Base-by-base conservation (phyloP, 2,888 invertebrate species). In the Parochlus steinenii region DNA sequence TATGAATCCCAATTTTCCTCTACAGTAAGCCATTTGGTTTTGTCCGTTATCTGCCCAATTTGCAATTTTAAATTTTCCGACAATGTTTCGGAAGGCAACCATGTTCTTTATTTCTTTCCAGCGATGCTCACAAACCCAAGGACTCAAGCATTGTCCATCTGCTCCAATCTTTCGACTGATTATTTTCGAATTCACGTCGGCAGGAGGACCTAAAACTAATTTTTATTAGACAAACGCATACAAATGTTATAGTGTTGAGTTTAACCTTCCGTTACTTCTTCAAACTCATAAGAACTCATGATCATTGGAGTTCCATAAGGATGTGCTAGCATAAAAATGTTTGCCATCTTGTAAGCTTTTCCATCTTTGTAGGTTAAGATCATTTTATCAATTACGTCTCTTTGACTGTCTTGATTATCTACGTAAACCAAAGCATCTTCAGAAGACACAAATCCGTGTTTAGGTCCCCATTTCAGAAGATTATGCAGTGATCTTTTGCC, bases 351-450 rank as follows among this genome's bases (percentile, higher is more conserved):
- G 47, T 59, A 63, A 35, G 47, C 47, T 35, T 51, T 53, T 1
- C 56, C 38, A 6, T 45, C 41, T 36, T 56, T 54, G 46, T 58
- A 48, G 6, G 53, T 60, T n/a, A 62, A 46, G 39, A 59, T 52
- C 40, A 46, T 14, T n/a, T 31, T 19, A 31, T 31, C 31, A 3
- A 64, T 65, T 4, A 63, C 65, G 1, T 64, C 70, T 5, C 42
- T 31, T 44, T 83, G 80, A 45, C 75, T 80, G 52, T 86, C 86
- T 48, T 86, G 86, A 55, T 86, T 86, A 47, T 83, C 82, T 15
- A 83, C 65, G 49, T 83, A 82, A 2, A 74, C 71, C 1, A 82
- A 47, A 1, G 79, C 66, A 39, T 69, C 59, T 28, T 45, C 47
- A 30, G 55, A 52, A 0, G 63, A 58, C 3, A 74, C 43, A 15